These are phyloP conservation scores for Perizoma affinitatum DNA, from an alignment of 2,888 invertebrate genomes.

Conservation along the genomic window DNA sequence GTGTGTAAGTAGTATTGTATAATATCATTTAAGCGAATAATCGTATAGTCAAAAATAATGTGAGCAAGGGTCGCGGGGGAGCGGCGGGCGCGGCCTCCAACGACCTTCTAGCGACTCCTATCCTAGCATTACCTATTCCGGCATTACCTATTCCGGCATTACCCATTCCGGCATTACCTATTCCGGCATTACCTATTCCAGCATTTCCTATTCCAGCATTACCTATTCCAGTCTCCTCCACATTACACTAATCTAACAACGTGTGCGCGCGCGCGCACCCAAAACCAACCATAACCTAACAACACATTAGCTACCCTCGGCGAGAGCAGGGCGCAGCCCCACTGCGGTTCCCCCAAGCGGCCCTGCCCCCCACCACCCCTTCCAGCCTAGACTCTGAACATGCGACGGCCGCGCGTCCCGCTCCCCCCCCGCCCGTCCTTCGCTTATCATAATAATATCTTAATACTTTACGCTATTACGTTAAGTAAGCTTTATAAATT, in stretches of 20 bases:
- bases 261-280: conserved; percentile 25
- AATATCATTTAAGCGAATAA: conserved; percentile 83
- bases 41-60: conserved; percentile 83
- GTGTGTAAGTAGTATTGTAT: conserved; percentile 79
- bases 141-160: conserved; percentile 20
- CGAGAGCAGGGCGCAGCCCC: conserved; percentile 25
- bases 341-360: too few species aligned
- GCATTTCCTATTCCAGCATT: conserved; percentile 19
- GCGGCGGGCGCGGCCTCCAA: conserved; percentile 53
- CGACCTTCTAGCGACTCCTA: conserved; percentile 16
- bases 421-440: conserved; percentile 73
- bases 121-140: conserved; percentile 21
- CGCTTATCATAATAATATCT: conserved; percentile 80
- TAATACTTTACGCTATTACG: conserved; percentile 84
- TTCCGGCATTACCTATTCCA: conserved; percentile 17
- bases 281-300: conserved; percentile 36
- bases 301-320: conserved; percentile 55
- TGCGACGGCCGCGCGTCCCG: conserved; percentile 46
- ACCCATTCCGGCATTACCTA: conserved; percentile 1
- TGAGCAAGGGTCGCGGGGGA: conserved; percentile 77
- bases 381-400: conserved; percentile 53
- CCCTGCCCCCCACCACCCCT: conserved; percentile 31
- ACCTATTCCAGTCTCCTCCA: conserved; percentile 27
- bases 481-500: conserved; percentile 84
- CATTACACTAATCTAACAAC: conserved; percentile 12